Evolutionary conservation across 1,140 invertebrate species (phyloP).

Genomic region (Aphelenchoides besseyi): DNA sequence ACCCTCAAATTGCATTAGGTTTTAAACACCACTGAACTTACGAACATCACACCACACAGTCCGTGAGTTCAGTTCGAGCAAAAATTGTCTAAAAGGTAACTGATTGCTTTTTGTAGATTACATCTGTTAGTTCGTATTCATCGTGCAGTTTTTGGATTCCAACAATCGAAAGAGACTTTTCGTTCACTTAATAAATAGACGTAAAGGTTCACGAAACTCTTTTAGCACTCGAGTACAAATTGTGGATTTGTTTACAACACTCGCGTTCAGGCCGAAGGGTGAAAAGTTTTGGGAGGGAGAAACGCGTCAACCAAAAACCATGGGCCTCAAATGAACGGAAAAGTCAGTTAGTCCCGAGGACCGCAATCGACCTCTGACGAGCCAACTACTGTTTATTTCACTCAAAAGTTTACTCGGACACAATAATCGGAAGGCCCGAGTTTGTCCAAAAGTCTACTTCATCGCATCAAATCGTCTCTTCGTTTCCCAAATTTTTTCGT

Average conservation of each 20-base stretch:
- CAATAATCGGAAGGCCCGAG: neutral
- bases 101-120: neutral
- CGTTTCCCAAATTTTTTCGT: too few species aligned
- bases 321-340: slow-evolving; percentile 1
- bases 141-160: too few species aligned
- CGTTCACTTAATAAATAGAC: too few species aligned
- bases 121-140: too few species aligned
- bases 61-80: neutral
- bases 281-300: neutral
- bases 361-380: neutral
- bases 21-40: too few species aligned
- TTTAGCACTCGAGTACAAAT: neutral
- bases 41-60: neutral
- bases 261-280: neutral
- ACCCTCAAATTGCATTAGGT: too few species aligned
- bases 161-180: too few species aligned
- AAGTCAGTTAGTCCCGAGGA: neutral
- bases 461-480: too few species aligned
- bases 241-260: neutral
- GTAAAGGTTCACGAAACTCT: too few species aligned
- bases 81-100: neutral
- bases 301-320: too few species aligned
- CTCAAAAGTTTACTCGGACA: neutral
- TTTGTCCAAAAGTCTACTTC: too few species aligned
- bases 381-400: neutral